Percentiles rank a stretch among this genome's conserved stretches.
Conservation (phyloP, 1,140 invertebrate species). For the Drosophila kurseongensis region DNA sequence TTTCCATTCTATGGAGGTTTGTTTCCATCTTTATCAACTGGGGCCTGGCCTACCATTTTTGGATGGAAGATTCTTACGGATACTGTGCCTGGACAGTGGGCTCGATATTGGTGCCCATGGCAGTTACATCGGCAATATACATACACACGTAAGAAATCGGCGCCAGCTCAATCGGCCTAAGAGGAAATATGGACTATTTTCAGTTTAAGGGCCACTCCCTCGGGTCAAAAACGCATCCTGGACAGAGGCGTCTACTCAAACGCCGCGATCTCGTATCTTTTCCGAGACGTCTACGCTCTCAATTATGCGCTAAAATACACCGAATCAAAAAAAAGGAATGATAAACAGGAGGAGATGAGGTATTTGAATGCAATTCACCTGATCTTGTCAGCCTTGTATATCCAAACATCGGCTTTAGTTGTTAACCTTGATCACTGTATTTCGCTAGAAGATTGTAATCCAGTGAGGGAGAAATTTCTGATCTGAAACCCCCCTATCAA, state of each 20-base stretch:
- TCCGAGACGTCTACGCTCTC: constrained; percentile 50
- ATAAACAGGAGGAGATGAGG: constrained; percentile 49
- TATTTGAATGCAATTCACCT: constrained; percentile 7
- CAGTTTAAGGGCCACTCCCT: constrained; percentile 16
- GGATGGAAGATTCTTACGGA: constrained; percentile 20
- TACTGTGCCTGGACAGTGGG: constrained; percentile 60
- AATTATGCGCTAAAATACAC: constrained; percentile 43
- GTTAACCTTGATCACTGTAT: neutral
- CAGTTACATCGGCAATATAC: constrained; percentile 58
- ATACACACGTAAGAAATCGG: constrained; percentile 51
- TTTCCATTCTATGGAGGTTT: constrained; percentile 45
- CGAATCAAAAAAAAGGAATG: constrained; percentile 28
- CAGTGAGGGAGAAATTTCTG: too few relatives aligned
- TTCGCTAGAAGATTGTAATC: too few relatives aligned
- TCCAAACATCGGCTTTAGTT: neutral
- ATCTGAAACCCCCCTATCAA: too few relatives aligned
- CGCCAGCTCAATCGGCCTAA: neutral
- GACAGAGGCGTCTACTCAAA: constrained; percentile 26
- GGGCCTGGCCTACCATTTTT: constrained; percentile 52
- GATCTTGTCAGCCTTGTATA: constrained; percentile 4
- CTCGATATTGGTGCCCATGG: constrained; percentile 58
- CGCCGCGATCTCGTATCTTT: constrained; percentile 56
- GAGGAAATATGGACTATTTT: neutral
- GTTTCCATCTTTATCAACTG: constrained; percentile 61
- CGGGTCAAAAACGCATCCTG: constrained; percentile 22